Percentiles rank a stretch among this genome's conserved stretches.
Evolutionary conservation across 2,797 vertebrate species (phyloP).

Genomic region (Rhinogobio ventralis): DNA sequence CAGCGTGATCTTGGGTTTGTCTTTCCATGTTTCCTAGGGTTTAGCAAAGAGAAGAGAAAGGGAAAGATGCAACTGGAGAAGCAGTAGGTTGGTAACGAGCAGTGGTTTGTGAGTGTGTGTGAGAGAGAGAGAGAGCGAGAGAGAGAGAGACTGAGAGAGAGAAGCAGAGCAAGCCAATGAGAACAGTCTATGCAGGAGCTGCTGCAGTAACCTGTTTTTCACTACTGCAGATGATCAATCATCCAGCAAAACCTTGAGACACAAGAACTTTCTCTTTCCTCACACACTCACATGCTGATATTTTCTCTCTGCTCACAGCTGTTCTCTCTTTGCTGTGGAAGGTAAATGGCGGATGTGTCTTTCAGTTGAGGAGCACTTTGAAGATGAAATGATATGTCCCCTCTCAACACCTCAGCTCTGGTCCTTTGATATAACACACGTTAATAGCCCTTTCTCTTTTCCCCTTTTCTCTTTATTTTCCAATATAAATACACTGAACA

Average conservation of each 20-base stretch:
- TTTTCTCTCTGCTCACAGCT: conserved; percentile 39
- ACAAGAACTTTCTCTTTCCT: conserved; percentile 35
- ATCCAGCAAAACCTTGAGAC: conserved; percentile 64
- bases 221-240: conserved; percentile 71
- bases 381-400: conserved; percentile 76
- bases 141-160: background rate
- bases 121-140: conserved; percentile 18
- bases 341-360: conserved; percentile 62
- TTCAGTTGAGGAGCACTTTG: conserved; percentile 68
- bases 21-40: background rate
- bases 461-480: conserved; percentile 56
- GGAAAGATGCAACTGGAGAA: conserved; percentile 44
- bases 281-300: conserved; percentile 12
- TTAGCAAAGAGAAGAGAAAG: conserved; percentile 11
- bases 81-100: conserved; percentile 36
- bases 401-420: conserved; percentile 65
- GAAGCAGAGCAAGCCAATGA: conserved; percentile 58
- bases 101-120: background rate
- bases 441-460: conserved; percentile 43
- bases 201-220: conserved; percentile 70
- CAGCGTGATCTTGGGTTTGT: conserved; percentile 1
- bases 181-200: conserved; percentile 56
- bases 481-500: background rate
- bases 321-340: conserved; percentile 37
- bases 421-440: conserved; percentile 71